A percentile compares a stretch with the other conserved stretches of the same genome.
phyloP scores from a whole-genome alignment of 2,888 invertebrate genomes.

The Ecliptopera silaceata region DNA sequence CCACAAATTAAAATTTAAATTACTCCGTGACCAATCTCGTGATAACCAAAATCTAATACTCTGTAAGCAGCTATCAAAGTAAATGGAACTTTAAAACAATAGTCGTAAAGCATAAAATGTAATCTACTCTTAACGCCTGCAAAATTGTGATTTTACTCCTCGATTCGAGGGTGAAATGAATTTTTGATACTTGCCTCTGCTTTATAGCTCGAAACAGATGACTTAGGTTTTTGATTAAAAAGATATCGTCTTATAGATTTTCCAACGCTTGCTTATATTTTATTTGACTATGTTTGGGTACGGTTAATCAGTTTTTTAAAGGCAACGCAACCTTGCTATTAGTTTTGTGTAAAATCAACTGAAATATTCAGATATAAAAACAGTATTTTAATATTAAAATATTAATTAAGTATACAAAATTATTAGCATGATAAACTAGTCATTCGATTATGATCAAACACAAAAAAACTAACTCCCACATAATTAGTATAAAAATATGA shows the following conservation, averaged over 20 bases:
- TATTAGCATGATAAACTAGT: no score
- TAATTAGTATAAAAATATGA: no score
- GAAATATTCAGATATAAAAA: no score
- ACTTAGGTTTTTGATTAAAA: constrained; percentile 36
- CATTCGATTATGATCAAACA: no score
- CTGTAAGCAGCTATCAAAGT: constrained; percentile 33
- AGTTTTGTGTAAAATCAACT: no score
- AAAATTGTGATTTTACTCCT: constrained; percentile 44
- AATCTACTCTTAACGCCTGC: constrained; percentile 47
- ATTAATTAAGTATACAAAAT: no score
- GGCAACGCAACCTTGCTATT: no score
- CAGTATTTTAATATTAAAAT: no score
- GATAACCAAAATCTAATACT: constrained; percentile 21
- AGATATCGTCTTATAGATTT: constrained; percentile 23
- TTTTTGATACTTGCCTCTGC: constrained; percentile 50
- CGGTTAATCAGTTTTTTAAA: neutral
- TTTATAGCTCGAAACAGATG: constrained; percentile 50
- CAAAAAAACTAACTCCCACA: no score
- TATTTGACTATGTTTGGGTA: neutral
- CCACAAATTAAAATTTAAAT: constrained; percentile 16
- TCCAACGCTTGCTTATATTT: constrained; percentile 1
- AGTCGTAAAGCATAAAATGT: constrained; percentile 55
- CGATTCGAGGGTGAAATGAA: constrained; percentile 49
- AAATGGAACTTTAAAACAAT: constrained; percentile 53
- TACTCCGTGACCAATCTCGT: constrained; percentile 19